Evolutionary conservation across 2,888 invertebrate genomes (phyloP).

Genomic region (Escarpia spicata): DNA sequence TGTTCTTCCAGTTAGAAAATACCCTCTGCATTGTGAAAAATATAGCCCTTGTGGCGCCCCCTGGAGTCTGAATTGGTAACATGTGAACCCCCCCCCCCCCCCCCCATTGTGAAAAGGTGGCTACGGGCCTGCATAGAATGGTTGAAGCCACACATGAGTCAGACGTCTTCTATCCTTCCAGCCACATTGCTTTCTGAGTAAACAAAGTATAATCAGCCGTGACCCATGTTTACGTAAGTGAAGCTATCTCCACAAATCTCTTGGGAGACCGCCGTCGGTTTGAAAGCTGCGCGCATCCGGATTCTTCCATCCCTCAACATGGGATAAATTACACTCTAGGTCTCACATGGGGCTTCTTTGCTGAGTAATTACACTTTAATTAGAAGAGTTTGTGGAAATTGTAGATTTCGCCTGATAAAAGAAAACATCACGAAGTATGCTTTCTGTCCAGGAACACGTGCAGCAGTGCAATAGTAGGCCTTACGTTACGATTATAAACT

Average conservation of each 20-base stretch:
- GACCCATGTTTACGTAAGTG: background rate
- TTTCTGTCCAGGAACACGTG: background rate
- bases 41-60: no score
- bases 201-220: background rate
- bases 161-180: background rate
- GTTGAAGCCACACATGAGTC: background rate
- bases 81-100: no score
- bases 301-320: background rate
- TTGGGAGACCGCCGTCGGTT: background rate
- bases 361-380: background rate
- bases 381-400: background rate
- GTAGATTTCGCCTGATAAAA: background rate
- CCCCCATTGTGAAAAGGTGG: no score
- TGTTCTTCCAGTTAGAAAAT: no score
- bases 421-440: background rate
- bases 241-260: background rate
- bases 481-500: background rate
- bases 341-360: background rate
- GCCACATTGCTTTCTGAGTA: background rate
- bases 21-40: no score
- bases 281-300: background rate
- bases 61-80: no score
- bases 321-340: background rate
- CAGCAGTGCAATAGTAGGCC: background rate
- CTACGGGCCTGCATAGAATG: no score